Percentiles rank a stretch among this genome's conserved stretches.
These are phyloP conservation scores for Lycaon pictus DNA, from an alignment of 2,113 vertebrate species.

Conservation along the genomic window DNA sequence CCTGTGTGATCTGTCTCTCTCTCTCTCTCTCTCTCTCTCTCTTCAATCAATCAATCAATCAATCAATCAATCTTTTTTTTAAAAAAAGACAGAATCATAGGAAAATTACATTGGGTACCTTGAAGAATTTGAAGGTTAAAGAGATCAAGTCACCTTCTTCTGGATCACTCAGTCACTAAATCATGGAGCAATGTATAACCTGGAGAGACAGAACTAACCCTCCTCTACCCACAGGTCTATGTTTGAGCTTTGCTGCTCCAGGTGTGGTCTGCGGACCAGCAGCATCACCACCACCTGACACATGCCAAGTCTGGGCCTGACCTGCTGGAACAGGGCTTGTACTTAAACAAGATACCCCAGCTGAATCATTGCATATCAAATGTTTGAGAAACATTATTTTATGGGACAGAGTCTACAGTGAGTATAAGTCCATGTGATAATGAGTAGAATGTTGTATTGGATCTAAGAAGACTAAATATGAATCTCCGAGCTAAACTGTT, in stretches of 20 bases:
- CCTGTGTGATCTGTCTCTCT: background rate
- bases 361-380: fast-evolving
- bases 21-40: background rate
- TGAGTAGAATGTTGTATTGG: background rate
- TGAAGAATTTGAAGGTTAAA: background rate
- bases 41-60: background rate
- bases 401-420: background rate
- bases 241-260: background rate
- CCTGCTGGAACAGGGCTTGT: background rate
- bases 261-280: background rate
- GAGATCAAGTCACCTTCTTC: background rate
- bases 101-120: background rate
- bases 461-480: background rate
- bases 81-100: background rate
- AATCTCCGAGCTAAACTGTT: background rate
- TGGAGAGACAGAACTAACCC: background rate
- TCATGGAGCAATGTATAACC: too few relatives aligned
- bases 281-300: fast-evolving
- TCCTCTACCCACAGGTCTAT: fast-evolving
- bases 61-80: background rate
- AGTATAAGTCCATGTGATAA: background rate
- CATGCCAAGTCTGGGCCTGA: background rate
- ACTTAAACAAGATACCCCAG: too few relatives aligned
- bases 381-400: background rate
- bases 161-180: background rate